Conservation (phyloP, 2,888 invertebrate genomes). For the Scotopteryx bipunctaria region DNA sequence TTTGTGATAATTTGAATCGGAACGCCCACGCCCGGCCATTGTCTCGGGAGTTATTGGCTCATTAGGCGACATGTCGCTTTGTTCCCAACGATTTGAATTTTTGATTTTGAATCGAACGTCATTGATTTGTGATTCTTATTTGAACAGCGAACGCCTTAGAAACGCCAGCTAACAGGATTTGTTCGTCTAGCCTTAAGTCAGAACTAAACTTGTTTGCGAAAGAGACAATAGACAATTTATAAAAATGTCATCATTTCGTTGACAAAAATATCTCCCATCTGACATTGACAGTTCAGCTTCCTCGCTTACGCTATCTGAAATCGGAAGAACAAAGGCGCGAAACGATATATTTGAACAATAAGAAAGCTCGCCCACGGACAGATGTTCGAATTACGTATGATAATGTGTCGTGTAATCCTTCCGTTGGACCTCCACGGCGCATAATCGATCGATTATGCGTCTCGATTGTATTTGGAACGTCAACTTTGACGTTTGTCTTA, state of each 20-base stretch:
- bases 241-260: conserved; percentile 10
- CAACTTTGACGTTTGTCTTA: conserved; percentile 48
- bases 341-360: conserved; percentile 56
- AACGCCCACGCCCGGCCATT: conserved; percentile 75
- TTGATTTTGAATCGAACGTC: conserved; percentile 77
- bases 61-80: conserved; percentile 77
- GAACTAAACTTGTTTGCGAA: background rate
- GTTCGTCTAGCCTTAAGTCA: background rate
- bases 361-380: conserved; percentile 72
- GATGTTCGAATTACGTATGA: conserved; percentile 79
- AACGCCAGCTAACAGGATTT: background rate
- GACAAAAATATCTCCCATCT: conserved; percentile 29
- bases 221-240: background rate
- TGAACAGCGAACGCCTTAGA: conserved; percentile 32
- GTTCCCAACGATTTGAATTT: conserved; percentile 76
- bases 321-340: conserved; percentile 28
- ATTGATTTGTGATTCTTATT: conserved; percentile 62
- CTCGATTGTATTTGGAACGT: conserved; percentile 41
- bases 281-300: conserved; percentile 24
- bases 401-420: conserved; percentile 77
- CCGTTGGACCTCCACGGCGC: conserved; percentile 73
- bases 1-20: conserved; percentile 80
- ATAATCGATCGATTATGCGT: conserved; percentile 71
- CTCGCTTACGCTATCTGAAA: conserved; percentile 29
- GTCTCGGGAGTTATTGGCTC: conserved; percentile 82